Percentiles rank a stretch among this genome's conserved stretches.
These are phyloP conservation scores for Pandemis cinnamomeana DNA, from an alignment of 2,888 invertebrate genomes.

Conservation along the genomic window DNA sequence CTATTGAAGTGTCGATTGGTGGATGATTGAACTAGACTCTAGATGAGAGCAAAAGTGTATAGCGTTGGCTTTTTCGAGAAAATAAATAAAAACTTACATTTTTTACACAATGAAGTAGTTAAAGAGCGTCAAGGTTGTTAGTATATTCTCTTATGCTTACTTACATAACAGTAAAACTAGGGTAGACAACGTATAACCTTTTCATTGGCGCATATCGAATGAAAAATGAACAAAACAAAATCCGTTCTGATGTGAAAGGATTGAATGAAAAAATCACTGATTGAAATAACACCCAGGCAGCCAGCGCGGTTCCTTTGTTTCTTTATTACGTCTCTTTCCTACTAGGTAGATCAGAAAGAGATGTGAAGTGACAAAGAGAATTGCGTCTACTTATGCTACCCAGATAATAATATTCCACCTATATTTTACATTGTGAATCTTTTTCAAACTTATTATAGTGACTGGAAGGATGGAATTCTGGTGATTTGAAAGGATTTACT, in stretches of 20 bases:
- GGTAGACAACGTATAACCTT: neutral
- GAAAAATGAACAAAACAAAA: conserved; percentile 8
- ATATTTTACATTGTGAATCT: conserved; percentile 20
- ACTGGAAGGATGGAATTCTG: too few species aligned
- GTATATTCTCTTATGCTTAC: too few species aligned
- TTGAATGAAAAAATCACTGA: conserved; percentile 8
- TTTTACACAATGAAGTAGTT: too few species aligned
- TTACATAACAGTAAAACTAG: too few species aligned
- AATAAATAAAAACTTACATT: too few species aligned
- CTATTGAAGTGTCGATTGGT: too few species aligned
- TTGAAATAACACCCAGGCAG: neutral
- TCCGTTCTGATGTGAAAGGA: neutral
- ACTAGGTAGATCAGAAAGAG: neutral
- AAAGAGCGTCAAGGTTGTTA: too few species aligned
- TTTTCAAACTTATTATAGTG: too few species aligned
- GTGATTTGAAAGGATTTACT: too few species aligned
- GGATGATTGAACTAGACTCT: too few species aligned
- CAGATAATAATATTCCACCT: conserved; percentile 16
- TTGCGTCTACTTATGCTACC: neutral
- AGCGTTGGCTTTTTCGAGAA: too few species aligned
- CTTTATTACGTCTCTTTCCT: neutral
- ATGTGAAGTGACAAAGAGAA: neutral
- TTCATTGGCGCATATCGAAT: neutral
- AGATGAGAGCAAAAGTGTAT: too few species aligned
- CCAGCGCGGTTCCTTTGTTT: neutral